Conservation (phyloP, 2,888 invertebrate genomes). For the Brachyptera risi region DNA sequence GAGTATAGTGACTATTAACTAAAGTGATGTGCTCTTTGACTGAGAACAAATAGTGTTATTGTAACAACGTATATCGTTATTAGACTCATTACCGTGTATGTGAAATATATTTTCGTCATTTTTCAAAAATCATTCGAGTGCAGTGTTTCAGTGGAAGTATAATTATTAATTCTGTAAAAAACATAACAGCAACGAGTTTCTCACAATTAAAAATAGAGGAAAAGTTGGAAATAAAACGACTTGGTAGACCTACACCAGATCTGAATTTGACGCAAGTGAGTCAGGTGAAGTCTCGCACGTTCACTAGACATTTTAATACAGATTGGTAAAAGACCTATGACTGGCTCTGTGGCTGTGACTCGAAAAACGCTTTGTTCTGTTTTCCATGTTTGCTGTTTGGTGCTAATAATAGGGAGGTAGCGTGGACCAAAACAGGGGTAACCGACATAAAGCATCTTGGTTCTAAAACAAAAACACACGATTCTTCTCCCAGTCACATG, state of each 20-base stretch:
- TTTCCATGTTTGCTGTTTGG: constrained; percentile 36
- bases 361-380: constrained; percentile 29
- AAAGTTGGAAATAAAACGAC: background rate
- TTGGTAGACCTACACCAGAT: background rate
- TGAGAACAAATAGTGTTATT: too few relatives aligned
- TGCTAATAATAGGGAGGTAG: background rate
- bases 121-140: too few relatives aligned
- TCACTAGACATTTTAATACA: background rate
- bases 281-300: background rate
- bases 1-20: too few relatives aligned
- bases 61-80: too few relatives aligned
- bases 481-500: constrained; percentile 26
- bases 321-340: background rate
- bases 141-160: too few relatives aligned
- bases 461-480: constrained; percentile 32
- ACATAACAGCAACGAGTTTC: background rate
- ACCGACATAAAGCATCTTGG: constrained; percentile 31
- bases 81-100: too few relatives aligned
- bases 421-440: constrained; percentile 31
- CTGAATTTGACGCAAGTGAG: background rate
- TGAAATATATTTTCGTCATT: too few relatives aligned
- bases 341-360: constrained; percentile 19
- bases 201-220: background rate
- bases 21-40: too few relatives aligned
- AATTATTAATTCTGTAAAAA: background rate